Evolutionary conservation across 2,797 vertebrate genomes (phyloP).

Genomic region (Scarus forsteni): DNA sequence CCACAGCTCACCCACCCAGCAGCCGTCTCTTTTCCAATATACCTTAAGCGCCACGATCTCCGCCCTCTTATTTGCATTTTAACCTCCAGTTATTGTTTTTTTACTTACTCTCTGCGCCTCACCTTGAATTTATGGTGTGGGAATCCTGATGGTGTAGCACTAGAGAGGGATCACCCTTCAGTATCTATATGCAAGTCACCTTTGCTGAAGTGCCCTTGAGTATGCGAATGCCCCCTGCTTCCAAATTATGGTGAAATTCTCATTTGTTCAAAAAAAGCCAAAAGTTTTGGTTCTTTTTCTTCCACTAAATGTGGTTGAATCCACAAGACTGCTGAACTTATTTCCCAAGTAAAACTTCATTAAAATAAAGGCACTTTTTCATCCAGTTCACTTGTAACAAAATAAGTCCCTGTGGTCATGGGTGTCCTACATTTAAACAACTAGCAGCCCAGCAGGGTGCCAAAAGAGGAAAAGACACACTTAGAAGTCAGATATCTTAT

Average conservation of each 20-base stretch:
- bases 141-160: background rate
- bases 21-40: conserved; percentile 6
- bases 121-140: conserved; percentile 1
- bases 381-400: conserved; percentile 13
- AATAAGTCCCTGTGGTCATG: conserved; percentile 13
- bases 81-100: conserved; percentile 33
- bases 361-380: conserved; percentile 12
- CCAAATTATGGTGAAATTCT: background rate
- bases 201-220: conserved; percentile 17
- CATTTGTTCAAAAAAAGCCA: background rate
- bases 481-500: no score
- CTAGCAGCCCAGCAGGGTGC: background rate
- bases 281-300: background rate
- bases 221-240: background rate
- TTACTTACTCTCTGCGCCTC: background rate
- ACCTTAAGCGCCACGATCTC: conserved; percentile 9
- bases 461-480: background rate
- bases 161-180: conserved; percentile 5
- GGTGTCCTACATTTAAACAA: conserved; percentile 5
- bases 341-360: conserved; percentile 5
- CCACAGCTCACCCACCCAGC: conserved; percentile 8
- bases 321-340: background rate
- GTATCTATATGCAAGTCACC: conserved; percentile 2
- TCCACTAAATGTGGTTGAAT: conserved; percentile 5
- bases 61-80: conserved; percentile 49